Evolutionary conservation across 2,888 invertebrate species (phyloP), one percentile per base, ranked within the genome.

Genomic region (Epinotia ramella): DNA sequence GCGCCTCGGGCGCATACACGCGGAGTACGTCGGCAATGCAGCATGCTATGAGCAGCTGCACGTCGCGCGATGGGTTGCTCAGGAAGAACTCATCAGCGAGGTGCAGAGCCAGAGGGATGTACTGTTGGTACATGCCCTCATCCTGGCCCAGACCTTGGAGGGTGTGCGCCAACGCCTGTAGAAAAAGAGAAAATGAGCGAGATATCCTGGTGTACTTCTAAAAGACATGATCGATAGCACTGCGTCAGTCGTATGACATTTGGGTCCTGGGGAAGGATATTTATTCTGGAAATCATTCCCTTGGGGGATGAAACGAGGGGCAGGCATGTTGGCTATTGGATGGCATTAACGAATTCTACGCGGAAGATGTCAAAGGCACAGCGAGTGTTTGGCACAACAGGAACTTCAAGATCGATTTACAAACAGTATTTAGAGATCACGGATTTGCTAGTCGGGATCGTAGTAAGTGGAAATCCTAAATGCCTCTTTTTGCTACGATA

Each of bases 91-190:
- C 99, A 83, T 99, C 98, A 0, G 98, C 98, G 81, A 99, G 94
- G 91, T 99, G 98, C 72, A 99, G 90, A 6, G 99, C 98, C 82
- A 99, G 94, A 0, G 98, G 98, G 80, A 98, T 97, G 91, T 97
- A 98, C 89, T 98, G 97, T 88, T 97, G 97, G 91, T 97, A 97
- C 92, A 98, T 97, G 83, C 98, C 98, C 89, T 99, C 98, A 95
- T 99, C 99, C 92, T 99, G 98, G 46, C 97, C 98, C 96, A 99
- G 98, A 79, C 98, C 98, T 95, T 99, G 99, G 73, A 99, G 96
- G 0, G 98, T 98, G 90, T 99, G 97, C 44, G 99, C 98, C 84
- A 98, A 93, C 20, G 98, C 97, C 97, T 97, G 86, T 18, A 62
- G 53, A 16, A 74, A 24, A 73, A 6, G 1, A 20, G 1, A 20